A percentile compares a stretch with the other conserved stretches of the same genome.
phyloP scores from a whole-genome alignment of 2,113 vertebrate genomes.

The Rhea pennata region DNA sequence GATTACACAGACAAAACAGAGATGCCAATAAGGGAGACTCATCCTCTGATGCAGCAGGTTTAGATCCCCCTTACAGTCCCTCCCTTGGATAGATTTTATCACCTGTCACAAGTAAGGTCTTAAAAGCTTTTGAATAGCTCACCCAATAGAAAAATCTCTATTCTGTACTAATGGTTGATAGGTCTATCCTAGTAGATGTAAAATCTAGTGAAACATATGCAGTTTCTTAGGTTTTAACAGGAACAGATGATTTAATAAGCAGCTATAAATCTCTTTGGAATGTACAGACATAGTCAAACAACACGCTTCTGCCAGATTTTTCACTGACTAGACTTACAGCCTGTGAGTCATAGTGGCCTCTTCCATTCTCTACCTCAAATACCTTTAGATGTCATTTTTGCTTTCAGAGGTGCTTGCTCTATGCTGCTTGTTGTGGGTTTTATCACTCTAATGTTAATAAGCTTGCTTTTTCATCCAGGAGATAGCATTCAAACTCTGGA shows the following conservation, averaged over 20 bases:
- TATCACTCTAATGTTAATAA: background rate
- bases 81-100: background rate
- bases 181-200: conserved; percentile 25
- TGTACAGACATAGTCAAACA: conserved; percentile 39
- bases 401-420: background rate
- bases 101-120: background rate
- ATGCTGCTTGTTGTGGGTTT: background rate
- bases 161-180: background rate
- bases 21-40: background rate
- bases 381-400: conserved; percentile 27
- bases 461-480: background rate
- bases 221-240: conserved; percentile 47
- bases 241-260: conserved; percentile 63
- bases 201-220: conserved; percentile 35
- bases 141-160: background rate
- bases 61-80: background rate
- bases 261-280: conserved; percentile 58
- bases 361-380: conserved; percentile 23
- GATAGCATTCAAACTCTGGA: background rate
- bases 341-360: conserved; percentile 28
- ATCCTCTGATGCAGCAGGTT: background rate
- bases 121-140: background rate
- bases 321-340: conserved; percentile 30
- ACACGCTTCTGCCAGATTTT: conserved; percentile 47
- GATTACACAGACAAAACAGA: background rate